Percentiles rank a stretch among this genome's conserved stretches.
These are phyloP conservation scores for Turritopsis rubra DNA, from an alignment of 30 jellyfish, hydroid and myxozoan species.

Conservation along the genomic window DNA sequence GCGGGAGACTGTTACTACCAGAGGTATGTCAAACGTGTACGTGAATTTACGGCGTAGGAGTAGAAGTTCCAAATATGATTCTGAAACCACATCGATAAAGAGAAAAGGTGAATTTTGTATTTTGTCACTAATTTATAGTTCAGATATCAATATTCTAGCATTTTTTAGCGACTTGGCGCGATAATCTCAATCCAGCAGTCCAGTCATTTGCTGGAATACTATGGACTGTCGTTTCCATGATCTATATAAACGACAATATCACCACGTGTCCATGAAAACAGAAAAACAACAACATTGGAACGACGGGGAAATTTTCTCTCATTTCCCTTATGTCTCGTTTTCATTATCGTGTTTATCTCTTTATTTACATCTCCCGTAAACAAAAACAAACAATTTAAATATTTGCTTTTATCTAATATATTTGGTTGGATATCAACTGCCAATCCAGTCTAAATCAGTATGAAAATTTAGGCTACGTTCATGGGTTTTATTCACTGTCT, in stretches of 20 bases:
- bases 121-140: background rate
- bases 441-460: no score
- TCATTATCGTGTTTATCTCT: background rate
- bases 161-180: background rate
- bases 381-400: background rate
- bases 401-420: background rate
- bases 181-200: background rate
- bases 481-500: background rate
- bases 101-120: background rate
- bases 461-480: background rate
- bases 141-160: background rate
- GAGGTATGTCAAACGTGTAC: background rate
- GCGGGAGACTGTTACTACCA: background rate
- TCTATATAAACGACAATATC: background rate
- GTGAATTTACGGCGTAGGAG: background rate
- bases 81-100: background rate
- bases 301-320: no score
- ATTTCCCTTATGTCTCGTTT: background rate
- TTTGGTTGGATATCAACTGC: no score
- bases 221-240: no score
- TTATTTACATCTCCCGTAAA: background rate
- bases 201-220: no score
- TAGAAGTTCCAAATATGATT: background rate
- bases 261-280: background rate
- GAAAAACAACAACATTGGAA: background rate